These are phyloP conservation scores for Automeris io DNA, from an alignment of 2,888 invertebrate genomes.

Conservation along the genomic window DNA sequence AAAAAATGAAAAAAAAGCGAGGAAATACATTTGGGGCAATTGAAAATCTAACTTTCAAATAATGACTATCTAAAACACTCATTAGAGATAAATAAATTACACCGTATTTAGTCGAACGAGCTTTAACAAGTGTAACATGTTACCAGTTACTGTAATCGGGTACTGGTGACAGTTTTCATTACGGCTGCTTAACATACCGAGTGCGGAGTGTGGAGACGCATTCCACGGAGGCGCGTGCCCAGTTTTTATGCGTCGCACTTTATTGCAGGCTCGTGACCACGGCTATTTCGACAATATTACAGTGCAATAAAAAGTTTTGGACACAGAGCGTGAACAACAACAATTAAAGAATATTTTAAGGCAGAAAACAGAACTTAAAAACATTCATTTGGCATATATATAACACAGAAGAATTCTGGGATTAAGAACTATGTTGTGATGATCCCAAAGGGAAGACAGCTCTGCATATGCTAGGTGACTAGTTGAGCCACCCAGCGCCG, in stretches of 20 bases:
- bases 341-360: too few relatives aligned
- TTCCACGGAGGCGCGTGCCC: slow-evolving; percentile 11
- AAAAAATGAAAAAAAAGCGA: too few relatives aligned
- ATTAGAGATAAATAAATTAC: slow-evolving; percentile 9
- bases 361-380: too few relatives aligned
- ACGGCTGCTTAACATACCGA: slow-evolving; percentile 61
- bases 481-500: too few relatives aligned
- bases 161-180: slow-evolving; percentile 54
- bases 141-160: slow-evolving; percentile 34
- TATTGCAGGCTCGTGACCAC: slow-evolving; percentile 14
- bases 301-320: not conserved
- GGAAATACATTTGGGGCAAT: too few relatives aligned
- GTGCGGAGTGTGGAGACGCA: slow-evolving; percentile 9
- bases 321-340: not conserved
- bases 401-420: too few relatives aligned
- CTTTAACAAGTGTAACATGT: slow-evolving; percentile 8
- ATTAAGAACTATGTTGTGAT: too few relatives aligned
- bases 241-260: slow-evolving; percentile 23
- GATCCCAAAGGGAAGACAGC: too few relatives aligned
- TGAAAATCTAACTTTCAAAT: too few relatives aligned
- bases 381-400: too few relatives aligned
- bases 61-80: too few relatives aligned
- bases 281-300: not conserved
- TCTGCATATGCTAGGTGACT: too few relatives aligned
- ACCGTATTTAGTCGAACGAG: slow-evolving; percentile 10